Percentiles rank a stretch among this genome's conserved stretches.
Evolutionary conservation across 2,888 invertebrate genomes (phyloP).

Genomic region (Tetramorium bicarinatum): DNA sequence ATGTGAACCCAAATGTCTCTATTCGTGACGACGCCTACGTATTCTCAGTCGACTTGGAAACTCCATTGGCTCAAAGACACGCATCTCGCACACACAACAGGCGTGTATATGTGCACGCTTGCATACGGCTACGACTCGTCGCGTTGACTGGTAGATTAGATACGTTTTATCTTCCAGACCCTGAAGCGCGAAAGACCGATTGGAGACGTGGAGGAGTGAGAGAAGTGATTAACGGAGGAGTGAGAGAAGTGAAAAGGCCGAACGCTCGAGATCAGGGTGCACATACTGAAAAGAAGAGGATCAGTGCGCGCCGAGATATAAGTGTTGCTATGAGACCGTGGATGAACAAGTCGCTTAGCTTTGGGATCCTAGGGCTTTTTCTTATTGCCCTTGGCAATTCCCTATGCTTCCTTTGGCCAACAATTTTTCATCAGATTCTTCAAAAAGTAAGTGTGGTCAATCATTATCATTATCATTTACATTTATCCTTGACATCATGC

Average conservation of each 20-base stretch:
- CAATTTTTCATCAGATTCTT: constrained; percentile 78
- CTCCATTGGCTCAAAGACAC: constrained; percentile 9
- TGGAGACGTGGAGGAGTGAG: constrained; percentile 42
- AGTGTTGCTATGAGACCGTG: constrained; percentile 81
- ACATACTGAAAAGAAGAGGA: constrained; percentile 73
- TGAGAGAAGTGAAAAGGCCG: constrained; percentile 32
- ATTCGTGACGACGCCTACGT: constrained; percentile 12
- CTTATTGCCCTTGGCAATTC: constrained; percentile 76
- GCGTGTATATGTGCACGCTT: neutral
- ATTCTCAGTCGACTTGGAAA: constrained; percentile 8
- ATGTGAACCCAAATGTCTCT: neutral
- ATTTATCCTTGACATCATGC: neutral
- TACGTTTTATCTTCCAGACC: constrained; percentile 72
- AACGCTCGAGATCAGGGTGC: constrained; percentile 53
- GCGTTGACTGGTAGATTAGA: constrained; percentile 72
- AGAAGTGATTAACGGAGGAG: constrained; percentile 48
- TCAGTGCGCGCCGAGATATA: constrained; percentile 43
- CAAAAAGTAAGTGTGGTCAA: constrained; percentile 75
- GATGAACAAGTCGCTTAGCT: constrained; percentile 76
- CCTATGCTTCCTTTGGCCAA: constrained; percentile 77
- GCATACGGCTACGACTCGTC: neutral
- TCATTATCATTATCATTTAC: too few relatives aligned
- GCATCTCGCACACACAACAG: neutral
- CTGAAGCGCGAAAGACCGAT: constrained; percentile 23
- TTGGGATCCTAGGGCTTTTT: constrained; percentile 78